Evolutionary conservation across 1,140 invertebrate species (phyloP), one percentile per base, ranked within the genome.

Genomic region (Drosophila murphyi): DNA sequence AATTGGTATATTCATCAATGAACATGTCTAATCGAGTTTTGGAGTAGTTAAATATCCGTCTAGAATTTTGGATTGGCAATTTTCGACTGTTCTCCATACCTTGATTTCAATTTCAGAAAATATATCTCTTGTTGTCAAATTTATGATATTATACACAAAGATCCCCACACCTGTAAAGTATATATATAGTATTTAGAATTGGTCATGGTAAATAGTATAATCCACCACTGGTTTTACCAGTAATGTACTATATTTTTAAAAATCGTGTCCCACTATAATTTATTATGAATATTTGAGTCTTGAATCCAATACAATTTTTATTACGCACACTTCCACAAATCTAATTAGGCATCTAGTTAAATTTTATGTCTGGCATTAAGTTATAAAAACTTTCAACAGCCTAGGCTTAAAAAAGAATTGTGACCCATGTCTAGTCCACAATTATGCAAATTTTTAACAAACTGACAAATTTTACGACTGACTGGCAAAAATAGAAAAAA

Each of bases 401-500:
- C 34, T 32, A 62, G 39, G 48, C 57, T 51, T 65, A 35, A 5
- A 20, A 35, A 64, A 51, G 32, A 67, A 45, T 65, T 57, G 59
- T 50, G 47, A 63, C 41, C 55, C 54, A 43, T 48, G 54, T 67
- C 54, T 52, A 60, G 54, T 41, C 39, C 20, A 55, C 67, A 73
- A 62, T 76, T 76, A 76, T 76, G 73, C 64, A 50, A 76, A 76
- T 76, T 76, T 65, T 35, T 12, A 20, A 34, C 31, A 50, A 32
- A 34, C 67, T 57, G 50, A 39, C 41, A 63, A 72, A 70, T 83
- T 88, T 88, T 85, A 88, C 80, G 85, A 88, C 85, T 69, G 35
- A 7, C 37, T 70, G 29, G 7, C 43, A 28, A 8, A 41, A 39
- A 50, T 72, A 56, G 41, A 28, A 56, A 43, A 48, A 39, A 50